These are phyloP conservation scores for Anser brachyrhynchus DNA, from an alignment of 2,113 vertebrate species.

Conservation along the genomic window DNA sequence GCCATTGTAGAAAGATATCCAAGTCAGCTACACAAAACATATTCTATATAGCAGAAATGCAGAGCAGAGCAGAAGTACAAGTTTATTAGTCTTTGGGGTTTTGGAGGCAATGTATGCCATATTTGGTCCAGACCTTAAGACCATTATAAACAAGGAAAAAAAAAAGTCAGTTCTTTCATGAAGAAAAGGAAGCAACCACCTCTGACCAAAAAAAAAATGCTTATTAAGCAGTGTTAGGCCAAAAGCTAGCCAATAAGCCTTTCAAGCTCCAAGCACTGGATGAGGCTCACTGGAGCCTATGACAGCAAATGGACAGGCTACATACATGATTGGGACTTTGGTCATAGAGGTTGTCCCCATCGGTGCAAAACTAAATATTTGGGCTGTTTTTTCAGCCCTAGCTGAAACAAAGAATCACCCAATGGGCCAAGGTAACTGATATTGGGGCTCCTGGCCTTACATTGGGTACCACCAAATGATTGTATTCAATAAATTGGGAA, in stretches of 20 bases:
- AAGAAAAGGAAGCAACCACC: neutral
- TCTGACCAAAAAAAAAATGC: neutral
- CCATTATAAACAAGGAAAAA: neutral
- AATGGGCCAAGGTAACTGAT: neutral
- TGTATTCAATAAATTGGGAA: neutral
- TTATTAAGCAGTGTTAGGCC: neutral
- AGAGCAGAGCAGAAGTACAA: neutral
- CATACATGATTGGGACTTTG: neutral
- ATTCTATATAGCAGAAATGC: neutral
- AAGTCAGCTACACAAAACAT: neutral
- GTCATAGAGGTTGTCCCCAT: neutral
- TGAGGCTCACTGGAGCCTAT: neutral
- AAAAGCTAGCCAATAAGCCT: neutral
- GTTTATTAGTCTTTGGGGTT: neutral
- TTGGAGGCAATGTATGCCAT: neutral
- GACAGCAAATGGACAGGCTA: neutral
- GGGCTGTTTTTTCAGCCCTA: neutral
- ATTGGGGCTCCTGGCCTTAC: neutral
- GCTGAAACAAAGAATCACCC: neutral
- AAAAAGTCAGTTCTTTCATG: neutral
- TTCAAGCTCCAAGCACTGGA: rapidly evolving
- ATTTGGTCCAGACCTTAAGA: neutral
- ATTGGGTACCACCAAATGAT: neutral
- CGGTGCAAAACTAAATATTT: neutral
- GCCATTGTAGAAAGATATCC: neutral